phyloP scores from a whole-genome alignment of 2,113 vertebrate genomes.

The Oryzias javanicus region DNA sequence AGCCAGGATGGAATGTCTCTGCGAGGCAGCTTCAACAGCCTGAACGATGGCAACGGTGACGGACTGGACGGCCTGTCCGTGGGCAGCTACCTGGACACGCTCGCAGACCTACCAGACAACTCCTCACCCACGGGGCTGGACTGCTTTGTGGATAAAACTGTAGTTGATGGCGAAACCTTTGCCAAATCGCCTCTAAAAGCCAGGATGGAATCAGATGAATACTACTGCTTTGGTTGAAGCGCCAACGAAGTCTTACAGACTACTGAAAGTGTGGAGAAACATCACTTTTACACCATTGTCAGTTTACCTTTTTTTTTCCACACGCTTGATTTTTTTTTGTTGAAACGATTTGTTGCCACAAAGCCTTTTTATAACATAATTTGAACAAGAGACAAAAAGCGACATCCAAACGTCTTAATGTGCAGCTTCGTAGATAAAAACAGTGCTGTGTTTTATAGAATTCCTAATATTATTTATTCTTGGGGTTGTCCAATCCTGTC shows the following conservation, averaged over 20 bases:
- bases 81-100: slow-evolving; percentile 94
- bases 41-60: slow-evolving; percentile 84
- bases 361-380: not conserved
- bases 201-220: slow-evolving; percentile 87
- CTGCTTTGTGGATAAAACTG: slow-evolving; percentile 80
- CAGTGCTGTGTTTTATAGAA: not conserved
- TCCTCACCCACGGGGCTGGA: slow-evolving; percentile 85
- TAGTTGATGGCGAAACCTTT: slow-evolving; percentile 76
- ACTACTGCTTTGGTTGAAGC: slow-evolving; percentile 90
- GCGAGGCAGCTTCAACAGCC: slow-evolving; percentile 84
- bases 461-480: slow-evolving; percentile 23
- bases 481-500: slow-evolving; percentile 10
- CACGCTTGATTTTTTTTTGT: not conserved
- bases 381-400: slow-evolving; percentile 12
- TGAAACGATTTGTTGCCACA: not conserved
- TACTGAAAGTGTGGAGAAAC: slow-evolving; percentile 27
- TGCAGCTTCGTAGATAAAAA: not conserved
- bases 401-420: slow-evolving; percentile 26
- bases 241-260: slow-evolving; percentile 16
- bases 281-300: slow-evolving; percentile 4
- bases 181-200: slow-evolving; percentile 76
- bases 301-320: not conserved
- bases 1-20: slow-evolving; percentile 85
- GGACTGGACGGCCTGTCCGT: slow-evolving; percentile 90
- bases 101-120: slow-evolving; percentile 86